Conservation (phyloP, 2,888 invertebrate species). For the Ernsta delagoae region DNA sequence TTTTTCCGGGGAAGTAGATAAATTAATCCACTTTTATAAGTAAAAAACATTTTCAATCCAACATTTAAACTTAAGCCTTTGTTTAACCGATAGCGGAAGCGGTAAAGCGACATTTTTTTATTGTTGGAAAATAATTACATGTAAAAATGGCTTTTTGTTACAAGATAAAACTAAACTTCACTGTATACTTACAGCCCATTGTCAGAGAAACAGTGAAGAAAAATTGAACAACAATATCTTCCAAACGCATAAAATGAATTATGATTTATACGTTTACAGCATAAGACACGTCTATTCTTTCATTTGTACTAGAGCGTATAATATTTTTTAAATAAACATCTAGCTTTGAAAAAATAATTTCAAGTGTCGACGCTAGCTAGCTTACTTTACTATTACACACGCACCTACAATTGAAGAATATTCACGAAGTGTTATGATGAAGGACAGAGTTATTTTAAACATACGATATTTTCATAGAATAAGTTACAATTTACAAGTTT, state of each 20-base stretch:
- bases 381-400: slow-evolving; percentile 20
- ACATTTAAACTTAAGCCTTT: not conserved
- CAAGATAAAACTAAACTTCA: no score
- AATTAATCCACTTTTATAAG: no score
- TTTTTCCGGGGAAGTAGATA: not conserved
- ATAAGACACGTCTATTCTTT: slow-evolving; percentile 59
- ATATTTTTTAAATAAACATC: slow-evolving; percentile 47
- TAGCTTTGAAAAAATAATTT: slow-evolving; percentile 43
- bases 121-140: not conserved
- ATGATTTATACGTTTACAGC: slow-evolving; percentile 44
- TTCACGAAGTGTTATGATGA: slow-evolving; percentile 38
- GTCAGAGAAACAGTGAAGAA: not conserved
- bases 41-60: not conserved
- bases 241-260: slow-evolving; percentile 40
- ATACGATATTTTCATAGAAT: not conserved
- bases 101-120: no score
- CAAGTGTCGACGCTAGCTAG: slow-evolving; percentile 36
- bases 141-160: not conserved
- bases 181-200: no score
- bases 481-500: slow-evolving; percentile 19
- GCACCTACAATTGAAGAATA: slow-evolving; percentile 33
- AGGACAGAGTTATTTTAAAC: slow-evolving; percentile 33
- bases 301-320: slow-evolving; percentile 69
- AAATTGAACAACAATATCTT: not conserved
- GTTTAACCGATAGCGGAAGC: no score